Base-by-base conservation (phyloP, 2,113 vertebrate species). In the Hippopotamus amphibius region DNA sequence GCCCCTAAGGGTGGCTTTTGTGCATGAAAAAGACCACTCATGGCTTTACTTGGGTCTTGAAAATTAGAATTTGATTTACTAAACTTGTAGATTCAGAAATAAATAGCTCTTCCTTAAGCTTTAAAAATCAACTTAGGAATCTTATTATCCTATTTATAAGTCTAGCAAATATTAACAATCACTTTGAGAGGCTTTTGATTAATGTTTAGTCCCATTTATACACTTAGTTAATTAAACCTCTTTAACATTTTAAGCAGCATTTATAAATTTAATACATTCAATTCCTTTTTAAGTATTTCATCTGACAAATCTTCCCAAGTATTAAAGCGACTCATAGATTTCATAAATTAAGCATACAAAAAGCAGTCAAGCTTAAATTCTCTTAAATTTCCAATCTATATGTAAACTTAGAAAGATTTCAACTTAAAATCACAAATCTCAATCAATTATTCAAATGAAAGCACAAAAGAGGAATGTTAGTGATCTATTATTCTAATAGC, bases 1-100 rank as follows among this genome's bases (percentile, higher is more conserved):
- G 48, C 19, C 72, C 86, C 88, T 77, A 46, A 68, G 55, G 68
- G 28, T 76, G 4, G n/a, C 24, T 96, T 92, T 61, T n/a, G 41
- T 43, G 37, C 26, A 41, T 76, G 76, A 90, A 84, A 96, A 81
- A 93, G 65, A 87, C 90, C 61, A 96, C 71, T 96, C 98, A 79
- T 92, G 95, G 86, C 16, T 97, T 65, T 85, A 93, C 22, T 0
- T 1, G 88, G 90, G 94, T 95, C 57, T 85, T 83, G 79, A 90
- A 96, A 98, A 97, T 74, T 96, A 92, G 88, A 93, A 94, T 95
- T 76, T 97, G 66, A 94, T 87, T 97, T 97, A 88, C 86, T 96
- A 72, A 95, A 97, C 88, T 80, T 91, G 72, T 90, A 87, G 79
- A 88, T 94, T 98, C 76, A 72, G 68, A 93, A 96, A 98, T 91